Evolutionary conservation across 2,113 vertebrate species (phyloP).

Genomic region (Polypterus bichir): DNA sequence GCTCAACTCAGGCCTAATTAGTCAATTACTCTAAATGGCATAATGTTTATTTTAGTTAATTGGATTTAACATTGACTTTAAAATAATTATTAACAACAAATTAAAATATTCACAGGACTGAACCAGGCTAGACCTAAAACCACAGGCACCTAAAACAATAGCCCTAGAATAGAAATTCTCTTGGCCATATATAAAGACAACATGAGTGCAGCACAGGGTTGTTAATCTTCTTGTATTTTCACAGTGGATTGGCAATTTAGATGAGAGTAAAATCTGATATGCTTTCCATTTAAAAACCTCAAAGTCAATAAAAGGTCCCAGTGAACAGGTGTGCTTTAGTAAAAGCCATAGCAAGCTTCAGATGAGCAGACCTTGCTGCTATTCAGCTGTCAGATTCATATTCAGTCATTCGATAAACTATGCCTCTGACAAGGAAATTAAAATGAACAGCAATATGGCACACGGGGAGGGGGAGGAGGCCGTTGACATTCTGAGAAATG

Average conservation of each 20-base stretch:
- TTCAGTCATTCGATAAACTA: not conserved
- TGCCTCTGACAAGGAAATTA: not conserved
- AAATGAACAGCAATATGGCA: no score
- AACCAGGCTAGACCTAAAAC: not conserved
- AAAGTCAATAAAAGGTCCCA: not conserved
- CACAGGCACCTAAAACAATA: not conserved
- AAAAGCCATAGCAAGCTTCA: not conserved
- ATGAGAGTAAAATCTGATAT: not conserved
- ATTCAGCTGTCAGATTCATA: not conserved
- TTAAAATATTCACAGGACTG: not conserved
- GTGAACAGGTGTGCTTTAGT: not conserved
- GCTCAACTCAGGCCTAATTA: no score
- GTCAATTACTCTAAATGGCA: no score
- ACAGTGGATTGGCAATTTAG: not conserved
- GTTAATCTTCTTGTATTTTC: not conserved
- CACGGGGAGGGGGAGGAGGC: no score
- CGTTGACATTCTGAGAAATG: no score
- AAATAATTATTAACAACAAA: not conserved
- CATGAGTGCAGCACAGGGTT: no score
- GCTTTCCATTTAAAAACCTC: not conserved
- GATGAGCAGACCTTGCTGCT: not conserved
- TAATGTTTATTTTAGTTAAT: no score
- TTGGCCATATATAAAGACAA: no score
- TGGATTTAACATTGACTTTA: no score
- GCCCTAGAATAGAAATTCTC: no score